A percentile compares a stretch with the other conserved stretches of the same genome.
These are phyloP conservation scores for Piliocolobus tephrosceles DNA, from an alignment of 2,113 vertebrate species.

Conservation along the genomic window DNA sequence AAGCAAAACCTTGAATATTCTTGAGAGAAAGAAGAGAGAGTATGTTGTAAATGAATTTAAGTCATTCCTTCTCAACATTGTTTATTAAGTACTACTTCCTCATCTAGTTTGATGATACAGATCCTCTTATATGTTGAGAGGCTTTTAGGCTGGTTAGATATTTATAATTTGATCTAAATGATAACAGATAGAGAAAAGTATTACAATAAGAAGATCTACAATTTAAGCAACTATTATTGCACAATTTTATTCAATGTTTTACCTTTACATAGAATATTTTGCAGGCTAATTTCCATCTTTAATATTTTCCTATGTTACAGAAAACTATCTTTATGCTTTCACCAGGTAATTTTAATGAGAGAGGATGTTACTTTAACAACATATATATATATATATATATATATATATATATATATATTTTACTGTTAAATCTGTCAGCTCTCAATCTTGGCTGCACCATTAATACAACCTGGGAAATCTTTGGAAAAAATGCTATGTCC, in stretches of 20 bases:
- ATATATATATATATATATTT: too few relatives aligned
- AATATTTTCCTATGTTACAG: background rate
- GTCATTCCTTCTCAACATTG: slow-evolving; percentile 3
- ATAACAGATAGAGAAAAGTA: slow-evolving; percentile 49
- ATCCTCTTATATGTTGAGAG: background rate
- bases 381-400: too few relatives aligned
- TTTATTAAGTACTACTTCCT: background rate
- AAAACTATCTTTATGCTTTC: background rate
- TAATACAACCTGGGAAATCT: background rate
- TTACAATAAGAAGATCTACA: slow-evolving; percentile 16
- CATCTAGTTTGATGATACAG: background rate
- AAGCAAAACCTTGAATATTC: slow-evolving; percentile 12
- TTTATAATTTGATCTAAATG: slow-evolving; percentile 53
- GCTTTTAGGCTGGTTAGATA: background rate
- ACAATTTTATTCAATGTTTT: slow-evolving; percentile 34
- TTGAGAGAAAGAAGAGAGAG: background rate
- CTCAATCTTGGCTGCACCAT: background rate
- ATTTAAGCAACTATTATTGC: slow-evolving; percentile 52
- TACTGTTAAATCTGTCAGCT: background rate
- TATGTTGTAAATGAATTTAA: slow-evolving; percentile 50
- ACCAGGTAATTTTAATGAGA: background rate
- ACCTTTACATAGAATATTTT: background rate
- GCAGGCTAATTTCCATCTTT: background rate
- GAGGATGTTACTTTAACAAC: background rate
- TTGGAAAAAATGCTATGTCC: background rate